Base-by-base conservation (phyloP, 2,888 invertebrate species). In the Chymomyza fuscimana region DNA sequence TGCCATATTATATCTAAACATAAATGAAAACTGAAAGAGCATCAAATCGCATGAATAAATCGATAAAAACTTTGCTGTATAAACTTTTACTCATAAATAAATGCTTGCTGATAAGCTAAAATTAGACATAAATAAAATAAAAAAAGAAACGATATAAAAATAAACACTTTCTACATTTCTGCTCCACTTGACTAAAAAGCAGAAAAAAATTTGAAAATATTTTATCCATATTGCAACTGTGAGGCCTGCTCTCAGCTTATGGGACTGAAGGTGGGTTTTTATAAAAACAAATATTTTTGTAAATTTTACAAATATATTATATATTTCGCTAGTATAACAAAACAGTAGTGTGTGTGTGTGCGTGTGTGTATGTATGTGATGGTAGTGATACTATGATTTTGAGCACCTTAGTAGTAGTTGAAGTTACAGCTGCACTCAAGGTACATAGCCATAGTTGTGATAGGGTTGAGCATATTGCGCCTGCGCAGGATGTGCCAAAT, bases 361-460 rank as follows among this genome's bases (percentile, higher is more conserved):
- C 9, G 54, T 59, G 46, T 54, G 56, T 51, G 51, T 16, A 25
- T 32, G 56, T 25, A 6, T 70, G 67, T 40, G 70, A 64, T 50
- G 67, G 29, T 40, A 68, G 65, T 69, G 70, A 70, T 10, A 22
- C 19, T 19, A 60, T 15, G 15, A 62, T 46, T 46, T 58, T 22
- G 9, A 46, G 40, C 40, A 12, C n/a, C 58, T 64, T 4, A 0
- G 4, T 63, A 12, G 6, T 25, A 60, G 15, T 10, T 54, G 6
- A 22, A 32, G 19, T 7, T 46, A 2, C 9, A 4, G 4, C 32
- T 32, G 32, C 32, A 25, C 58, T 87, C 81, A 90, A 64, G 90
- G 88, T 75, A 90, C 90, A 73, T 90, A 90, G 22, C 89, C 90
- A 64, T 90, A 90, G 68, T 90, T 90, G 73, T 90, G 90, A 78